A percentile compares a stretch with the other conserved stretches of the same genome.
Evolutionary conservation across 23 tunicate genomes (phyloP).

Genomic region (Clavelina lepadiformis): DNA sequence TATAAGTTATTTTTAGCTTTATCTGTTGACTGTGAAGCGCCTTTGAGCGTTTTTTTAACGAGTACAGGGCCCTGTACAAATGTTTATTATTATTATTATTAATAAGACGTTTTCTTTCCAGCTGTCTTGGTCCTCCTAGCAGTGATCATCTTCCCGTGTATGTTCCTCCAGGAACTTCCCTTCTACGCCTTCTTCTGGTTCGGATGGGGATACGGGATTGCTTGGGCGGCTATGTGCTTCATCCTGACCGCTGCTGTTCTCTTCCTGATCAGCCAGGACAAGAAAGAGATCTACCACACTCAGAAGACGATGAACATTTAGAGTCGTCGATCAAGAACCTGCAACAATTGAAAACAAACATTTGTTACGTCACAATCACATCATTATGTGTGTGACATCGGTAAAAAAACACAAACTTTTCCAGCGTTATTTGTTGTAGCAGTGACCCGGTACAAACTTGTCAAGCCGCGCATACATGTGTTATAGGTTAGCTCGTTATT

Average conservation of each 20-base stretch:
- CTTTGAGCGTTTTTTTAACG: too few species aligned
- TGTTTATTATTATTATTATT: too few species aligned
- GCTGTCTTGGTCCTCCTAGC: conserved; percentile 76
- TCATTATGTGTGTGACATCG: too few species aligned
- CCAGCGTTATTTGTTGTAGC: too few species aligned
- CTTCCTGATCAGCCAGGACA: conserved; percentile 81
- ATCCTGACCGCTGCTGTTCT: conserved; percentile 71
- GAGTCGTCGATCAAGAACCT: neutral
- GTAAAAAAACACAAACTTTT: too few species aligned
- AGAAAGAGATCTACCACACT: conserved; percentile 79
- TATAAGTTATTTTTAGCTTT: too few species aligned
- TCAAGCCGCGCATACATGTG: too few species aligned
- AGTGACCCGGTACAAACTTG: too few species aligned
- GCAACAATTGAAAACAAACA: too few species aligned
- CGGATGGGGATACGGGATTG: conserved; percentile 96
- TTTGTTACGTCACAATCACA: too few species aligned
- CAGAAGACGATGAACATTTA: conserved; percentile 52
- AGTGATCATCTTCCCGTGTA: conserved; percentile 78
- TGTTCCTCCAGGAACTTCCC: conserved; percentile 72
- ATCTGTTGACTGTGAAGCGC: too few species aligned
- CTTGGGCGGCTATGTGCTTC: conserved; percentile 96
- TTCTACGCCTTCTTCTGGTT: conserved; percentile 93
- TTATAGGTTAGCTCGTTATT: too few species aligned
- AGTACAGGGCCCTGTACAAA: neutral
- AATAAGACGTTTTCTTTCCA: conserved; percentile 45